Evolutionary conservation across 2,113 vertebrate genomes (phyloP), one percentile per base, ranked within the genome.

Genomic region (Ia io): DNA sequence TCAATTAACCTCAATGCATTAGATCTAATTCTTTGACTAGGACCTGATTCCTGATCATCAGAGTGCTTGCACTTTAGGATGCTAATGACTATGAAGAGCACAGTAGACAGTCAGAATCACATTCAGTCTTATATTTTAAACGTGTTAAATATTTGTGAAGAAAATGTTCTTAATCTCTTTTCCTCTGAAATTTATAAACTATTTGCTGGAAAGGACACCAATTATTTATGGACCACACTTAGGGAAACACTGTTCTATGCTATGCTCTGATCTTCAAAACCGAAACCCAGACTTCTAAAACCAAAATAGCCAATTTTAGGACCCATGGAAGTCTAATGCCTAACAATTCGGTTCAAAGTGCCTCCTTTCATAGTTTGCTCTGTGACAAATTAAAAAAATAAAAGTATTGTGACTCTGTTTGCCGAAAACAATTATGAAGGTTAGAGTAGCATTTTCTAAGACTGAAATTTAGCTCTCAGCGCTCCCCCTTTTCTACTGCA

Each of bases 151-250:
- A 77, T 47, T 35, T 86, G 22, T 59, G 74, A 88, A 67, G 17
- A 84, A 95, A 84, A 3, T 14, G 51, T 37, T 44, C 47, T 53
- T 2, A 35, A 51, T 74, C n/a, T 74, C 1, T 42, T 92, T 88
- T 79, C 56, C 32, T 95, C 42, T 20, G 32, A 89, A 79, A 76
- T 84, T 30, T 92, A 28, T 78, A 44, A 92, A 59, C 32, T 47
- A 23, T 80, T 88, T 94, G 47, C 42, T 51, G 42, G 73, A 90
- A 93, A 92, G 76, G 42, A 92, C 56, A 92, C 61, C 70, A 74
- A 59, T 63, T 76, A 94, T 78, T 74, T 86, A 83, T 77, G 59
- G 17, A 51, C 5, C 84, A 89, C 28, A 82, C 16, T 82, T 93
- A 44, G 70, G 73, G 63, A 92, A 92, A 83, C 7, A 44, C 18